phyloP scores from a whole-genome alignment of 2,113 vertebrate genomes.

The Chrysochloris asiatica region DNA sequence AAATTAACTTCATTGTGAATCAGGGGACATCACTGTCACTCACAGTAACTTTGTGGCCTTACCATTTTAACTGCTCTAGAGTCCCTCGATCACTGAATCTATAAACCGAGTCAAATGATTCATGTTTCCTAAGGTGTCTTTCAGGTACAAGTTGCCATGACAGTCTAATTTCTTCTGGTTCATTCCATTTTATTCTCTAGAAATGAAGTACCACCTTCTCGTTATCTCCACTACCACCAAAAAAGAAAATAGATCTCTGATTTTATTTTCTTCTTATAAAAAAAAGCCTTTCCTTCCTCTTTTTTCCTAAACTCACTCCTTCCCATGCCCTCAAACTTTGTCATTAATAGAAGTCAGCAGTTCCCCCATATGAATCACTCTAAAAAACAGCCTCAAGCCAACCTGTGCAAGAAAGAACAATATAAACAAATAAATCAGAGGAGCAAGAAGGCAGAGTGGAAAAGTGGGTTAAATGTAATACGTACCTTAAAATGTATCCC shows the following conservation, averaged over 20 bases:
- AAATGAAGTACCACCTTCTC: background rate
- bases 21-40: background rate
- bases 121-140: background rate
- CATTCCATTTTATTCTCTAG: background rate
- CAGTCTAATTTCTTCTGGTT: background rate
- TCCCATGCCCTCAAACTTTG: background rate
- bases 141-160: background rate
- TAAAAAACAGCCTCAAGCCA: constrained; percentile 38
- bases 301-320: background rate
- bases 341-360: constrained; percentile 11
- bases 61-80: background rate
- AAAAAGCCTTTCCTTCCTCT: background rate
- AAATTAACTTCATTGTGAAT: background rate
- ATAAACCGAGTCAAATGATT: background rate
- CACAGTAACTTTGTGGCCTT: background rate
- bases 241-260: background rate
- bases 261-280: background rate
- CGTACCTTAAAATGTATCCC: constrained; percentile 52
- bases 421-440: constrained; percentile 67
- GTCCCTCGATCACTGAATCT: background rate
- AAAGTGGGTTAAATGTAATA: constrained; percentile 32
- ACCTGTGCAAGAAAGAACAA: constrained; percentile 19
- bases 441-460: constrained; percentile 21
- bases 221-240: background rate
- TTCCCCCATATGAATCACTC: background rate